Base-by-base conservation (phyloP, 2,797 vertebrate genomes). In the Anableps anableps region DNA sequence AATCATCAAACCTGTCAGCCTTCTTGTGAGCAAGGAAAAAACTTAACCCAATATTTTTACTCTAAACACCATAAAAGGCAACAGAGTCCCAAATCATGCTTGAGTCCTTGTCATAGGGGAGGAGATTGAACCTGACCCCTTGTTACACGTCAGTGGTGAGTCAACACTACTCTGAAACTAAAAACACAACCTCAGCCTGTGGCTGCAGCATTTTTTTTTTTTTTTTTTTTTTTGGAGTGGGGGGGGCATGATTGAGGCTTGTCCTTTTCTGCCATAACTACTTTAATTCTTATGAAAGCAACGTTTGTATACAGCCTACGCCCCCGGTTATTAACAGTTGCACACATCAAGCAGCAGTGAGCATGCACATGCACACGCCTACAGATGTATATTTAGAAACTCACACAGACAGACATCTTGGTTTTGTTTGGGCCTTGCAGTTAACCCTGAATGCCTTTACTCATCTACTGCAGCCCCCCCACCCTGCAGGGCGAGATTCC, bases 301-400 rank as follows among this genome's bases (percentile, higher is more conserved):
- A 76, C 87, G 76, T 87, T 95, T 96, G 93, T 96, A 91, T 83
- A 84, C 88, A 86, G 88, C 87, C 66, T 82, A 75, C 75, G 86
- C 93, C 84, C 87, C 94, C 92, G 76, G 73, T 88, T 93, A 86
- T 93, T 96, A 93, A 93, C 91, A 92, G 95, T 95, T 93, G 89
- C 85, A 84, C 86, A 90, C 88, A 87, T 81, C 79, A 77, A 19
- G 80, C 79, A 83, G 47, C 34, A 48, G 76, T 21, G 26, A 74
- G 48, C 68, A 14, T 36, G 78, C 78, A 60, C 36, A 23, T n/a
- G 53, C 72, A 75, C 78, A 48, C 68, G 45, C 77, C 17, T 73
- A 72, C 76, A 84, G 72, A 85, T 71, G 78, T 78, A 75, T 79
- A 83, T 89, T 80, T 85, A 73, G 82, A 77, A 48, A 84, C 81